Percentiles rank a stretch among this genome's conserved stretches.
phyloP scores from a whole-genome alignment of 1,140 invertebrate species.

The Oncopodura yosiiana region DNA sequence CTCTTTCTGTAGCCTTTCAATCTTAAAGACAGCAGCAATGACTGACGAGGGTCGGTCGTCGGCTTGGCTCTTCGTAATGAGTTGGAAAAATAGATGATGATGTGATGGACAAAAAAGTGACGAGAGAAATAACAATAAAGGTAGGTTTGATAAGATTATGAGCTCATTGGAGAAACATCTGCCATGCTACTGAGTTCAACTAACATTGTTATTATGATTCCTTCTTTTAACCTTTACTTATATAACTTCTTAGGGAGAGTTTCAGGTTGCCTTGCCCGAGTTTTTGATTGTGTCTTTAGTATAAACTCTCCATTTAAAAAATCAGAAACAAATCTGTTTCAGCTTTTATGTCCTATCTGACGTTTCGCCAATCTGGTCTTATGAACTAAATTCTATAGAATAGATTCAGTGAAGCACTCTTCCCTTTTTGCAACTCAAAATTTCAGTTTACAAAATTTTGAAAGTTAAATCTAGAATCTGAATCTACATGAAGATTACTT shows the following conservation, averaged over 20 bases:
- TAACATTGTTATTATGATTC: no score
- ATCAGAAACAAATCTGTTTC: neutral
- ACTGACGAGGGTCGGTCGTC: no score
- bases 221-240: neutral
- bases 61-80: slow-evolving; percentile 12
- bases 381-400: no score
- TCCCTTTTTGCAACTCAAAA: no score
- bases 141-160: slow-evolving; percentile 13
- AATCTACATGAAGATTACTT: no score
- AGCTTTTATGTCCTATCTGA: neutral
- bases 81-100: neutral
- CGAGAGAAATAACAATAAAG: slow-evolving; percentile 11
- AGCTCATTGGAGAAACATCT: slow-evolving; percentile 9
- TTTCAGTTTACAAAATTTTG: no score
- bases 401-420: no score
- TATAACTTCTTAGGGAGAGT: neutral
- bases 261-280: neutral
- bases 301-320: slow-evolving; percentile 5
- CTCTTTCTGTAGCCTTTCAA: no score
- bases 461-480: no score
- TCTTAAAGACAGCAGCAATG: no score
- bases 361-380: neutral
- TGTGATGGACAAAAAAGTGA: slow-evolving; percentile 6
- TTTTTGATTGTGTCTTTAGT: neutral
- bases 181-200: no score